Conservation (phyloP, 2,797 vertebrate species). For the Pseudomugil tenellus region DNA sequence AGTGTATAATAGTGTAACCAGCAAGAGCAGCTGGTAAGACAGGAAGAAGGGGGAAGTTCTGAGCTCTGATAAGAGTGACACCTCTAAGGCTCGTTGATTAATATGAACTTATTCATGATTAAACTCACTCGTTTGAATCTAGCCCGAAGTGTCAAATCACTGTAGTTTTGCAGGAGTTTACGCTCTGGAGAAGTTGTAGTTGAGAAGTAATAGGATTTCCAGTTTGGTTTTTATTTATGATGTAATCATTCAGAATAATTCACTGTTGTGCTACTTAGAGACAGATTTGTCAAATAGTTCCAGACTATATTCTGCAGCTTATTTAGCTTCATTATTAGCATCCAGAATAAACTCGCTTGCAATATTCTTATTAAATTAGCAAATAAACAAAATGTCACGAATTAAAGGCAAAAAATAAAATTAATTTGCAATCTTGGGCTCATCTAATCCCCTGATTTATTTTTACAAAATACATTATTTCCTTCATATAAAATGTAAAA, state of each 20-base stretch:
- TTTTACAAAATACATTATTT: background rate
- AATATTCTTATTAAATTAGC: background rate
- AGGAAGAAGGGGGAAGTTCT: background rate
- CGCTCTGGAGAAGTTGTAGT: background rate
- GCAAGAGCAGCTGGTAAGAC: background rate
- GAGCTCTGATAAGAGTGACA: too few species aligned
- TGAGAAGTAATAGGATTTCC: background rate
- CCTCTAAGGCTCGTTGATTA: background rate
- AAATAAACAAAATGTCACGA: background rate
- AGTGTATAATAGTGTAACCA: background rate
- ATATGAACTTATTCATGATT: background rate
- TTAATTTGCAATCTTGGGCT: background rate
- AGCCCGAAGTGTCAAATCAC: background rate
- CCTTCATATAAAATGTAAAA: slow-evolving; percentile 3
- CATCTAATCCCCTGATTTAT: background rate
- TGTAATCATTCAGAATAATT: background rate
- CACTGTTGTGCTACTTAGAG: too few species aligned
- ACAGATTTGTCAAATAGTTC: background rate
- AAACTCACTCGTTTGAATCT: background rate
- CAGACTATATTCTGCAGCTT: background rate
- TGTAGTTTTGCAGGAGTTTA: background rate
- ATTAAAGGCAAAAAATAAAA: background rate
- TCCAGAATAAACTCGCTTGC: background rate
- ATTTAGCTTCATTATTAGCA: background rate
- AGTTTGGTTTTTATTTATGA: background rate